These are phyloP conservation scores for Colossoma macropomum DNA, from an alignment of 2,113 vertebrate genomes.

Conservation along the genomic window DNA sequence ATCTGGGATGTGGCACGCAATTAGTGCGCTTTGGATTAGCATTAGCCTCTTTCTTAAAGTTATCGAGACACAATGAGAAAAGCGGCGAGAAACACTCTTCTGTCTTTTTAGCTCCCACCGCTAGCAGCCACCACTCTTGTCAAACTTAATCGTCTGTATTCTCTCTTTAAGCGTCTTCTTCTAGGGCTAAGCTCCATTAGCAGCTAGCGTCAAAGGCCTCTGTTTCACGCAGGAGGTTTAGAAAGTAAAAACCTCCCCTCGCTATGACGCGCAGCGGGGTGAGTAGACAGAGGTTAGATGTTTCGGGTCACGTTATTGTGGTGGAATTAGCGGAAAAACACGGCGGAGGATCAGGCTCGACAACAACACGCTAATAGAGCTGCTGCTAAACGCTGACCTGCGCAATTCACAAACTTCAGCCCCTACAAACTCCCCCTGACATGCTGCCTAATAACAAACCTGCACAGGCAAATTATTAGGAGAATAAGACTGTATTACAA, in stretches of 20 bases:
- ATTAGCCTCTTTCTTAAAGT: constrained; percentile 74
- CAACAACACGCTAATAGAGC: constrained; percentile 31
- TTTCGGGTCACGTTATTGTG: constrained; percentile 33
- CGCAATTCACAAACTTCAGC: constrained; percentile 41
- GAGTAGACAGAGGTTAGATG: constrained; percentile 21
- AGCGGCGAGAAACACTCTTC: constrained; percentile 56
- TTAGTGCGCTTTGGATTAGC: constrained; percentile 78
- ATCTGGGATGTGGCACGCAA: constrained; percentile 78
- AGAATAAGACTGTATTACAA: constrained; percentile 28
- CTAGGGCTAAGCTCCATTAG: constrained; percentile 43
- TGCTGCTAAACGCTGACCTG: constrained; percentile 48
- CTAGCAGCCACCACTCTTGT: constrained; percentile 14
- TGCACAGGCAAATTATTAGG: constrained; percentile 6
- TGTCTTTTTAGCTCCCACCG: constrained; percentile 40
- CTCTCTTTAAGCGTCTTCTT: constrained; percentile 1
- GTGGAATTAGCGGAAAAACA: constrained; percentile 47
- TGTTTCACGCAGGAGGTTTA: constrained; percentile 28
- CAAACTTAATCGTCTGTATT: constrained; percentile 67
- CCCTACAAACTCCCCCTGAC: constrained; percentile 19
- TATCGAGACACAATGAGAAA: constrained; percentile 70
- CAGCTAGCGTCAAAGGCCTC: constrained; percentile 39
- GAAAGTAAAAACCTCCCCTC: background rate
- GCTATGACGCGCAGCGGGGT: background rate
- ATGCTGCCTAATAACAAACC: constrained; percentile 20
- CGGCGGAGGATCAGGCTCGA: background rate